phyloP scores from a whole-genome alignment of 1,140 invertebrate genomes.

The Hirudo medicinalis region DNA sequence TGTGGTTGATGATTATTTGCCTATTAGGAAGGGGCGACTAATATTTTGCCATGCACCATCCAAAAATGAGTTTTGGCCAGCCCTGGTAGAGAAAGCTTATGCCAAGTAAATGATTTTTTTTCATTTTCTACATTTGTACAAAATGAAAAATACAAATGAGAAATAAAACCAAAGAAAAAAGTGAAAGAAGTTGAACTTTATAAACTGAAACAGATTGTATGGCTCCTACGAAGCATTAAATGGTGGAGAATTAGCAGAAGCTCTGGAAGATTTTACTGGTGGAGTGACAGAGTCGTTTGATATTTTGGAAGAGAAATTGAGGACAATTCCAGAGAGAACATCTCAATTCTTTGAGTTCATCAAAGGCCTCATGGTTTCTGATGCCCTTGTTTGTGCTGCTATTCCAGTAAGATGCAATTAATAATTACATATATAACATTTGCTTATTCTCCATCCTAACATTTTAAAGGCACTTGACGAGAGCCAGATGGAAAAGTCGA shows the following conservation, averaged over 20 bases:
- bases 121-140: neutral
- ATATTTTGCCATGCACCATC: slow-evolving; percentile 57
- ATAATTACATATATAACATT: neutral
- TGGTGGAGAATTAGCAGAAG: slow-evolving; percentile 49
- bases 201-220: slow-evolving; percentile 39
- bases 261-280: slow-evolving; percentile 51
- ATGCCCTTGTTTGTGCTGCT: slow-evolving; percentile 45
- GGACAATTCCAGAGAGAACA: slow-evolving; percentile 39
- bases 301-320: slow-evolving; percentile 38
- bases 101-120: slow-evolving; percentile 52
- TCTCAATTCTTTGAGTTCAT: slow-evolving; percentile 40
- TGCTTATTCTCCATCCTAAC: neutral
- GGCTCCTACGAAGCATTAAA: slow-evolving; percentile 50
- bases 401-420: slow-evolving; percentile 37
- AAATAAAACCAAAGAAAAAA: neutral
- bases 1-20: slow-evolving; percentile 56
- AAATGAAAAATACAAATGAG: neutral
- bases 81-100: slow-evolving; percentile 67
- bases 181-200: neutral
- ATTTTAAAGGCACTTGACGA: slow-evolving; percentile 31
- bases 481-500: slow-evolving; percentile 59
- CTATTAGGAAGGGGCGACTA: slow-evolving; percentile 53
- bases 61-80: slow-evolving; percentile 63
- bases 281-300: slow-evolving; percentile 47
- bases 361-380: slow-evolving; percentile 42